Conservation (phyloP, 2,113 vertebrate species). For the Sinocyclocheilus rhinocerous region DNA sequence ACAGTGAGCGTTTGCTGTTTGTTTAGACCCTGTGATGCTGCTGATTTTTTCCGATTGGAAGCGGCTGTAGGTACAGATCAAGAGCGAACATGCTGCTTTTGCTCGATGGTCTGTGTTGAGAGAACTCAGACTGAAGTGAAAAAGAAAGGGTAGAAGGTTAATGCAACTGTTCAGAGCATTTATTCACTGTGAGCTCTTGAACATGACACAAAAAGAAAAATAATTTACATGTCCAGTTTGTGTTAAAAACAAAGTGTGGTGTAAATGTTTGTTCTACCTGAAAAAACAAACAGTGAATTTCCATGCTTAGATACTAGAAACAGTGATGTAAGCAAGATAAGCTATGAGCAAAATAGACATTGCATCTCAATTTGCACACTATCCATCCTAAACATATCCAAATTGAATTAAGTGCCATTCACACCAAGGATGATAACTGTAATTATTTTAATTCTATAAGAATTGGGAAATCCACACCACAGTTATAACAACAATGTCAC, state of each 20-base stretch:
- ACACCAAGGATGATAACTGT: no score
- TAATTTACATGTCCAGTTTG: not conserved
- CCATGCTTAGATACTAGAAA: no score
- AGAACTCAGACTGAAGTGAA: conserved; percentile 51
- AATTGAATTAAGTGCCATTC: no score
- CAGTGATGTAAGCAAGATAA: no score
- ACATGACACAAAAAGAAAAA: not conserved
- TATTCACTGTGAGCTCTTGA: conserved; percentile 1
- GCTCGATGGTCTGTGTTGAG: not conserved
- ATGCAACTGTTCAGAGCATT: conserved; percentile 63
- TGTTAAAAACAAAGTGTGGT: not conserved
- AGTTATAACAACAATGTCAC: no score
- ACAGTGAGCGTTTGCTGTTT: conserved; percentile 42
- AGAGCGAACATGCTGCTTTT: conserved; percentile 47
- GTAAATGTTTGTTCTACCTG: not conserved
- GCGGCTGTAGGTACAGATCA: conserved; percentile 54
- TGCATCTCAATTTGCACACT: no score
- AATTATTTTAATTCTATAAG: no score
- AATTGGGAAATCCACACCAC: no score
- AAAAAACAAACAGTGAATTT: no score
- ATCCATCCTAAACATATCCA: no score
- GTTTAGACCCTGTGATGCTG: conserved; percentile 29
- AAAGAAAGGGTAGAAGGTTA: conserved; percentile 63
- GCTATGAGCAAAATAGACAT: no score
- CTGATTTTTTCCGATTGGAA: conserved; percentile 43